phyloP scores from a whole-genome alignment of 2,797 vertebrate species.

The Brachyalestes nurse region DNA sequence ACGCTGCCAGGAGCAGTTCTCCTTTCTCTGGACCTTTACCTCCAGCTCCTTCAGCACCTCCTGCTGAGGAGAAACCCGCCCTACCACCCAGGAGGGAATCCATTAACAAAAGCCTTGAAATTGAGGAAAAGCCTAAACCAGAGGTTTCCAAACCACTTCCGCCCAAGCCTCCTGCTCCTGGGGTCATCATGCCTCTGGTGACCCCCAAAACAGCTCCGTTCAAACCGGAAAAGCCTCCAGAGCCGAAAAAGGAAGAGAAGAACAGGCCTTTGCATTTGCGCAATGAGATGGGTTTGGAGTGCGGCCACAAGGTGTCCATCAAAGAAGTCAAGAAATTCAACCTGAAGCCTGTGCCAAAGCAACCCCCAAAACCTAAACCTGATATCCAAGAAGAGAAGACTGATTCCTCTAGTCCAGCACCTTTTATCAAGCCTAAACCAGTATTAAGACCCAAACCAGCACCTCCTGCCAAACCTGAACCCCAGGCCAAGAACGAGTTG shows the following conservation, averaged over 20 bases:
- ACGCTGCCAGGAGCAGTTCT: conserved; percentile 67
- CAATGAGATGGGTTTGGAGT: conserved; percentile 97
- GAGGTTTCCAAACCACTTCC: conserved; percentile 84
- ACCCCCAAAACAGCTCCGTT: conserved; percentile 80
- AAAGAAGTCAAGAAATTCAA: conserved; percentile 97
- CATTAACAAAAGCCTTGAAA: conserved; percentile 91
- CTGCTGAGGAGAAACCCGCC: conserved; percentile 90
- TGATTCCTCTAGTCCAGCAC: conserved; percentile 71
- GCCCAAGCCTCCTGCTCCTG: conserved; percentile 85
- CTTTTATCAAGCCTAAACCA: conserved; percentile 88
- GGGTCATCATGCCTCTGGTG: conserved; percentile 83
- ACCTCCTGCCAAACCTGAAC: conserved; percentile 82
- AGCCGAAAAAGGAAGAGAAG: conserved; percentile 90
- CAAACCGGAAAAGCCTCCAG: conserved; percentile 83
- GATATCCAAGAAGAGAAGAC: conserved; percentile 81
- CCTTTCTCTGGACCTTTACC: conserved; percentile 72
- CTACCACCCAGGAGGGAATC: conserved; percentile 93
- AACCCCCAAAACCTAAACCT: conserved; percentile 84
- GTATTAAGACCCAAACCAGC: conserved; percentile 89
- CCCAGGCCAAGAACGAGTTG: conserved; percentile 83
- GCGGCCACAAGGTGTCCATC: conserved; percentile 92
- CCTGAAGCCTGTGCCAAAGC: conserved; percentile 90
- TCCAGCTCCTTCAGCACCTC: conserved; percentile 76
- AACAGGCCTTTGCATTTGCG: conserved; percentile 88
- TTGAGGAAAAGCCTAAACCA: conserved; percentile 83